Evolutionary conservation across 2,797 vertebrate species (phyloP).

Genomic region (Gambelia wislizenii): DNA sequence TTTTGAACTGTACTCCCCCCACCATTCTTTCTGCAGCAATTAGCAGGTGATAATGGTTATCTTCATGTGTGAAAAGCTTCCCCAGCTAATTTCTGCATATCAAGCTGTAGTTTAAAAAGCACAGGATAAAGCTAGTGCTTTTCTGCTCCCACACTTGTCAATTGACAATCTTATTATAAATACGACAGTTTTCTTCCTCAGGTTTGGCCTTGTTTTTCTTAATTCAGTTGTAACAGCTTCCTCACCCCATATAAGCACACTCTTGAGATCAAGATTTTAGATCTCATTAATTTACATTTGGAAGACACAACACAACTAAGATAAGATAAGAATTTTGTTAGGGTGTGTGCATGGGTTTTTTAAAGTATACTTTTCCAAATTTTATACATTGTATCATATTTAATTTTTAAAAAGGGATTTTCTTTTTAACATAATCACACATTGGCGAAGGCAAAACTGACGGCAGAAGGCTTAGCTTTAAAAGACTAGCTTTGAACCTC

Average conservation of each 20-base stretch:
- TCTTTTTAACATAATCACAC: no score
- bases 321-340: no score
- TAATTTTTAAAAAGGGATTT: no score
- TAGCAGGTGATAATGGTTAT: neutral
- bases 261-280: neutral
- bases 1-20: neutral
- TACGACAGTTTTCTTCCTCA: neutral
- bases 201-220: neutral
- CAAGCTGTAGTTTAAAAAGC: neutral
- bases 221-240: no score
- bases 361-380: no score
- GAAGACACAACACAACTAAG: no score
- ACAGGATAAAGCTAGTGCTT: neutral
- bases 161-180: neutral
- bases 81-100: neutral
- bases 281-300: neutral
- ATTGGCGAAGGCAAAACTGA: neutral
- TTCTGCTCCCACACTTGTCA: neutral
- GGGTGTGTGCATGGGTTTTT: no score
- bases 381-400: no score
- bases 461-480: neutral
- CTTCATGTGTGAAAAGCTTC: neutral
- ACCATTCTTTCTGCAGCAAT: neutral
- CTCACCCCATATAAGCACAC: neutral
- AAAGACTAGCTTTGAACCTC: neutral